These are phyloP conservation scores for Dynastes hyllus DNA, from an alignment of 2,888 invertebrate species.

Conservation along the genomic window DNA sequence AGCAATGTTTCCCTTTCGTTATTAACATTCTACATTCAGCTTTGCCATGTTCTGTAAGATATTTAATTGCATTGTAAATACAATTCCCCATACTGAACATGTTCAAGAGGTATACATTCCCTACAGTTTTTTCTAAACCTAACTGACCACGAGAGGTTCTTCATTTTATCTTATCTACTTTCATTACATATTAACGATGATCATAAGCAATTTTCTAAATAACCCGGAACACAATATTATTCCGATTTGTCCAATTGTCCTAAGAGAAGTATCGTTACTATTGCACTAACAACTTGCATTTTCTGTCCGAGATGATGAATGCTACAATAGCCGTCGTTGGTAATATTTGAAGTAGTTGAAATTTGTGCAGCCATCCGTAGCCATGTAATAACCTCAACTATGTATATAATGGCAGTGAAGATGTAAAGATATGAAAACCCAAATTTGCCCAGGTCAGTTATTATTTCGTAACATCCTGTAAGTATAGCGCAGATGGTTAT, in stretches of 20 bases:
- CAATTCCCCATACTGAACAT: neutral
- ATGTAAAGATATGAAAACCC: constrained; percentile 5
- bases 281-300: constrained; percentile 28
- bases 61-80: too few species aligned
- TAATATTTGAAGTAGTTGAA: constrained; percentile 13
- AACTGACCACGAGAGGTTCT: constrained; percentile 8
- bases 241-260: constrained; percentile 24
- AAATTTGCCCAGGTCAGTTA: neutral
- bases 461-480: constrained; percentile 18
- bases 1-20: neutral
- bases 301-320: constrained; percentile 22
- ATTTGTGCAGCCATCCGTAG: constrained; percentile 15
- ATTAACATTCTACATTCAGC: too few species aligned
- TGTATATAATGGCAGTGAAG: constrained; percentile 7
- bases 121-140: neutral
- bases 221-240: constrained; percentile 24
- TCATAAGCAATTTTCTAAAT: constrained; percentile 22
- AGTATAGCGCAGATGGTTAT: neutral
- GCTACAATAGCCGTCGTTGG: neutral
- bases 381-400: constrained; percentile 16
- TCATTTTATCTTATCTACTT: neutral
- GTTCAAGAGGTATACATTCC: neutral
- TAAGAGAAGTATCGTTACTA: neutral
- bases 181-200: constrained; percentile 22
- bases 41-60: too few species aligned